Conservation (phyloP, 2,113 vertebrate species). For the Serilophus lunatus region DNA sequence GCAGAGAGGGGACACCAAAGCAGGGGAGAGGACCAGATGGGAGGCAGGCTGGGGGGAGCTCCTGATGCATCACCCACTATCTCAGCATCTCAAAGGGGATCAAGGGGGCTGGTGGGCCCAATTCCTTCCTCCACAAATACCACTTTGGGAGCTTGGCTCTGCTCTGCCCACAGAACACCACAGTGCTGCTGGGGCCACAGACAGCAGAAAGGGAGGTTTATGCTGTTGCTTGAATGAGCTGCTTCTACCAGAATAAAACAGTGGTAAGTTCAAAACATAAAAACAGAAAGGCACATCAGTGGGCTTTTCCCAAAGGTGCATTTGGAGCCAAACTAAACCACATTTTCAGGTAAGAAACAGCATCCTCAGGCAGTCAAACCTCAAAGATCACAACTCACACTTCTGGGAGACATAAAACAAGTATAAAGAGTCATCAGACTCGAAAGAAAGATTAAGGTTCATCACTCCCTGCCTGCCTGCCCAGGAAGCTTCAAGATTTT, state of each 20-base stretch:
- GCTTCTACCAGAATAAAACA: background rate
- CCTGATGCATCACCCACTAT: background rate
- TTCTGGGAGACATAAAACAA: background rate
- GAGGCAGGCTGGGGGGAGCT: background rate
- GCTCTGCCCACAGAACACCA: background rate
- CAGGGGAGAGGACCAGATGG: background rate
- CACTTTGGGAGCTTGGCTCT: background rate
- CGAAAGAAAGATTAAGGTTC: background rate
- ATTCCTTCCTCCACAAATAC: background rate
- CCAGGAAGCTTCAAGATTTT: background rate
- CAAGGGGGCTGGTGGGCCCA: background rate
- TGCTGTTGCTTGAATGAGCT: background rate
- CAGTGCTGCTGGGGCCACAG: background rate
- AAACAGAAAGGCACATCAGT: background rate
- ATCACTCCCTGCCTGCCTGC: background rate
- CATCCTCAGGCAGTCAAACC: background rate
- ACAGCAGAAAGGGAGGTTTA: background rate
- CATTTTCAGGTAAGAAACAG: background rate
- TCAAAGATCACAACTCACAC: rapidly evolving
- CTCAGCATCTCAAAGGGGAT: background rate
- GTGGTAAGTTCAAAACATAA: background rate
- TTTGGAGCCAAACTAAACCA: background rate
- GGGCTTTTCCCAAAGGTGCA: background rate
- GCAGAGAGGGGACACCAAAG: background rate
- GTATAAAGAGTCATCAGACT: background rate